Percentiles rank a stretch among this genome's conserved stretches.
These are phyloP conservation scores for Micropoecilia bifurca DNA, from an alignment of 2,797 vertebrate genomes.

Conservation along the genomic window DNA sequence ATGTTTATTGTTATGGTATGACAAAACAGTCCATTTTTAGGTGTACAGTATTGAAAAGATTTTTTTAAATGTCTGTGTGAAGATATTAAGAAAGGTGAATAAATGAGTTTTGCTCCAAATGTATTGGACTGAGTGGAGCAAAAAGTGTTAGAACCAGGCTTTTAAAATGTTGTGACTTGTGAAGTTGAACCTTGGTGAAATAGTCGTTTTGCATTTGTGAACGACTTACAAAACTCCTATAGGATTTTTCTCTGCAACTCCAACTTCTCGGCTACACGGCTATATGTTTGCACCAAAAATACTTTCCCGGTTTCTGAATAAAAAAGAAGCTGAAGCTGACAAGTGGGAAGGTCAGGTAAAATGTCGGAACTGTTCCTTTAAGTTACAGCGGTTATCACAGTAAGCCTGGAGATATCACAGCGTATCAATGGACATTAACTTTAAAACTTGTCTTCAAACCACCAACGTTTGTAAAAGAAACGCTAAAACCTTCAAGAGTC, in stretches of 20 bases:
- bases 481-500: neutral
- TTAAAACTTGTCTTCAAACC: fast-evolving
- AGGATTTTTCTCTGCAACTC: too few relatives aligned
- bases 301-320: neutral
- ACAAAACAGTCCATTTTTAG: neutral
- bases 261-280: too few relatives aligned
- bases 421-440: slow-evolving; percentile 13
- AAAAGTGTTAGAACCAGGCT: too few relatives aligned
- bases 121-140: too few relatives aligned
- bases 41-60: neutral
- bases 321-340: neutral
- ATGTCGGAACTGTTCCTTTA: slow-evolving; percentile 21
- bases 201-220: too few relatives aligned
- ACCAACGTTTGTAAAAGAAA: neutral
- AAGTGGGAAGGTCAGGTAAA: neutral
- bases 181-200: too few relatives aligned
- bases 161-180: too few relatives aligned
- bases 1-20: neutral
- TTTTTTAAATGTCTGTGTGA: too few relatives aligned
- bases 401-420: slow-evolving; percentile 34
- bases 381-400: slow-evolving; percentile 9
- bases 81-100: too few relatives aligned
- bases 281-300: too few relatives aligned
- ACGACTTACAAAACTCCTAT: too few relatives aligned
- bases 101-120: too few relatives aligned